Base-by-base conservation (phyloP, 2,113 vertebrate species). In the Mesitornis unicolor region DNA sequence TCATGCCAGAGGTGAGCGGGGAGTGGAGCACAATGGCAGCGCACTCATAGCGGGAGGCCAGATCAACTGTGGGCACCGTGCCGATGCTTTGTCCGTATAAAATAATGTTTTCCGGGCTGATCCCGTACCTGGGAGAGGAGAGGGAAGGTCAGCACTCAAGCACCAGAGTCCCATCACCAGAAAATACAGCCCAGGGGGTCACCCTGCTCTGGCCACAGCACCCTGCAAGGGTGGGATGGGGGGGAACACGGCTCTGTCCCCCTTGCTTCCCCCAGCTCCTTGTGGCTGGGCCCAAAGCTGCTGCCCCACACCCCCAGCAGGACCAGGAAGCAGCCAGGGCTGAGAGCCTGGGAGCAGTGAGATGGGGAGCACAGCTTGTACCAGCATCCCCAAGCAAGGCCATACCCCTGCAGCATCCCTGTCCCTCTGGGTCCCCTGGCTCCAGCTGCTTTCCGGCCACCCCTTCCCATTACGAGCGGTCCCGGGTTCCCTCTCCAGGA, bases 41-140 rank as follows among this genome's bases (percentile, higher is more conserved):
- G 4, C 99, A 99, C 97, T 99, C 99, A 1, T 99, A 99, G 75
- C 99, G 99, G 1, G 99, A 99, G 10, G 99, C 99, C 97, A 99
- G 96, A 96, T 99, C 99, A 8, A 99, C 99, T 0, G 99, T 99
- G 96, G 99, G 99, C 75, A 99, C 99, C 0, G 99, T 99, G 59
- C 99, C 99, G 0, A 99, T 99, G 98, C 99, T 99, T 93, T 99
- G 99, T 7, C 99, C 99, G 0, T 99, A 99, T 78, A 99, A 94
- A 91, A 99, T 99, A 13, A 99, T 99, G 93, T 99, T 99, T 97
- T 99, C 99, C 0, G 99, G 99, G 95, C 98, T 99, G 87, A 99
- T 99, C 92, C 99, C 99, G 3, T 99, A 99, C 85, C 99, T 99
- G 96, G 40, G 10, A 38, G 16, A 15, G n/a, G 18, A 64, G 28